Percentiles rank a stretch among this genome's conserved stretches.
Conservation (phyloP, 35 echinoderm and acorn worm species). For the Nesometra sesokonis region DNA sequence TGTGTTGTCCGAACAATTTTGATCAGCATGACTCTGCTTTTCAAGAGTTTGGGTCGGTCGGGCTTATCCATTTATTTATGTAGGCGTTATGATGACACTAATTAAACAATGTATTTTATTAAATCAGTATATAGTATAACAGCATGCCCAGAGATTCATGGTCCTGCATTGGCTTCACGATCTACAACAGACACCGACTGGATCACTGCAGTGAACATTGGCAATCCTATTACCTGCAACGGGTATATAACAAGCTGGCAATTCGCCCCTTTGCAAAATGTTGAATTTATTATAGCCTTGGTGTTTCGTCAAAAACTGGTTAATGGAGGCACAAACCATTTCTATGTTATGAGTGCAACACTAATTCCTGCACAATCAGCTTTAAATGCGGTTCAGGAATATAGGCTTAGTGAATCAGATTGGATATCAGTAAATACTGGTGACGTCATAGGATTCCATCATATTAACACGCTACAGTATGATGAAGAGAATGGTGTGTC, state of each 20-base stretch:
- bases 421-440: background rate
- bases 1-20: too few species aligned
- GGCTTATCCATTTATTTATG: too few species aligned
- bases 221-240: background rate
- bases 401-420: background rate
- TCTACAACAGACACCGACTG: background rate
- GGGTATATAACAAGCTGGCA: background rate
- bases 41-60: too few species aligned
- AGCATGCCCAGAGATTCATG: background rate
- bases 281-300: background rate
- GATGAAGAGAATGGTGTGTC: background rate
- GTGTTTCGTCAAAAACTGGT: background rate
- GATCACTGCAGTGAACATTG: background rate
- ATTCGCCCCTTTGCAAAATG: background rate
- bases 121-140: too few species aligned
- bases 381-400: background rate
- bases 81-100: too few species aligned
- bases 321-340: background rate
- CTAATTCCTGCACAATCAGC: background rate
- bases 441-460: background rate
- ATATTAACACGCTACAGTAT: background rate
- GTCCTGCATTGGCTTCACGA: background rate
- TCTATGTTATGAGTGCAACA: background rate
- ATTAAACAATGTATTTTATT: too few species aligned
- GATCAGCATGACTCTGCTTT: too few species aligned